Evolutionary conservation across 2,888 invertebrate species (phyloP).

Genomic region (Brenthis ino): DNA sequence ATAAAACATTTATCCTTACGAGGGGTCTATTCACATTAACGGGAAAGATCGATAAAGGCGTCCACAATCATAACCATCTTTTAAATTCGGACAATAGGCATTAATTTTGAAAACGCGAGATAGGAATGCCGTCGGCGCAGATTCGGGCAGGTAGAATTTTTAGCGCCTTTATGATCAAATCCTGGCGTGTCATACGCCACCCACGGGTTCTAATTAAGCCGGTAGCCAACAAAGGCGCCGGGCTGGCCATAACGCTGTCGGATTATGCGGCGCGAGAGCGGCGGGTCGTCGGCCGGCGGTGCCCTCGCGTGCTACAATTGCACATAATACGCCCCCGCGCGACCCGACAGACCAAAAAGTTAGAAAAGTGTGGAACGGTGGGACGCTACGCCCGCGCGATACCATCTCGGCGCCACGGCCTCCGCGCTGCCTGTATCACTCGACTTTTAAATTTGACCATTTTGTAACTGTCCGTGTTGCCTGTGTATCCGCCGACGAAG

Average conservation of each 20-base stretch:
- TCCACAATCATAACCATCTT: constrained; percentile 41
- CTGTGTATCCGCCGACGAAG: constrained; percentile 49
- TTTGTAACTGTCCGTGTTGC: constrained; percentile 56
- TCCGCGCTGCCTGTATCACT: constrained; percentile 58
- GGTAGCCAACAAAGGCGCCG: constrained; percentile 79
- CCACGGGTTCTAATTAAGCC: constrained; percentile 78
- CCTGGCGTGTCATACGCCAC: constrained; percentile 80
- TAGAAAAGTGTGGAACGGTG: constrained; percentile 69
- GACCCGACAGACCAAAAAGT: constrained; percentile 74
- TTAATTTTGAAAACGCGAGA: constrained; percentile 75
- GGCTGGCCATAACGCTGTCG: constrained; percentile 74
- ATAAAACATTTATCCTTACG: constrained; percentile 31
- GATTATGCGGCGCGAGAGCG: constrained; percentile 67
- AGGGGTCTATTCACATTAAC: constrained; percentile 31
- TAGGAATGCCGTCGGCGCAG: constrained; percentile 73
- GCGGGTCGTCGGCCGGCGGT: constrained; percentile 75
- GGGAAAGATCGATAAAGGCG: constrained; percentile 34
- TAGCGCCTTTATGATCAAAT: constrained; percentile 80
- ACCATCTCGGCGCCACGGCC: constrained; percentile 57
- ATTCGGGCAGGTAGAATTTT: constrained; percentile 76
- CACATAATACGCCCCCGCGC: constrained; percentile 75
- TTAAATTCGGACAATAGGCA: constrained; percentile 67
- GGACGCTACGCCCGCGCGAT: constrained; percentile 46
- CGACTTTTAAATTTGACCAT: constrained; percentile 58
- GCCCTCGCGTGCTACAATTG: constrained; percentile 78